phyloP scores from a whole-genome alignment of 2,888 invertebrate species.

The Chesias legatella region DNA sequence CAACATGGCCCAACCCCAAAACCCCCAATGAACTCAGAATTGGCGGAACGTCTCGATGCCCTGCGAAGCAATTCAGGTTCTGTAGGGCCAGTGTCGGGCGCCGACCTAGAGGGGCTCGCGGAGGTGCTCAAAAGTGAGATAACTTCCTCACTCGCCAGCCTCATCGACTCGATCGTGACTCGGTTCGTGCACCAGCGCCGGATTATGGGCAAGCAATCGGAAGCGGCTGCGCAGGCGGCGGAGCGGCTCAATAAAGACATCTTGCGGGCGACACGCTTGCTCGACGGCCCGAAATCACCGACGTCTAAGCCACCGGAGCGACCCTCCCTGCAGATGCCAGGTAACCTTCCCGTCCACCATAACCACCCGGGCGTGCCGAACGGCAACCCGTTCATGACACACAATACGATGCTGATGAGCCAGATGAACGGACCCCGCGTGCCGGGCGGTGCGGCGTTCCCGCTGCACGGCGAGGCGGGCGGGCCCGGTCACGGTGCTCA shows the following conservation, averaged over 20 bases:
- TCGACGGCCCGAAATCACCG: conserved; percentile 92
- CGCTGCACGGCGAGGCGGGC: conserved; percentile 85
- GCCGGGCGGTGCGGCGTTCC: conserved; percentile 82
- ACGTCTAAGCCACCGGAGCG: conserved; percentile 85
- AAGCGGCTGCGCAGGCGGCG: conserved; percentile 88
- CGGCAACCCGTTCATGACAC: conserved; percentile 70
- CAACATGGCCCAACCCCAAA: conserved; percentile 70
- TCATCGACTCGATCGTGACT: conserved; percentile 93
- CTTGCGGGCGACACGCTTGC: conserved; percentile 88
- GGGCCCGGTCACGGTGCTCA: conserved; percentile 68
- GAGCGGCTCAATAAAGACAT: conserved; percentile 93
- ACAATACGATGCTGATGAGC: conserved; percentile 71
- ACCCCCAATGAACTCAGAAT: conserved; percentile 82
- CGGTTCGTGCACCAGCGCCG: conserved; percentile 91
- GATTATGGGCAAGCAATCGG: conserved; percentile 87
- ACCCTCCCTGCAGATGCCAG: conserved; percentile 75
- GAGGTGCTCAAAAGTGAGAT: conserved; percentile 95
- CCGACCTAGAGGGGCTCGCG: conserved; percentile 93
- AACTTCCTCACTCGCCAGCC: conserved; percentile 88
- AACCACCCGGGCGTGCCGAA: conserved; percentile 61
- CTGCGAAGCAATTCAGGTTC: conserved; percentile 86
- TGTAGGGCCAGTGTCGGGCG: conserved; percentile 84
- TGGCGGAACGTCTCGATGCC: conserved; percentile 89
- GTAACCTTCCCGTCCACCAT: conserved; percentile 77
- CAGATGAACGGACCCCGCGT: conserved; percentile 82